Evolutionary conservation across 53 echinoderm and acorn worm species (phyloP).

Genomic region (Mesocentrotus franciscanus): DNA sequence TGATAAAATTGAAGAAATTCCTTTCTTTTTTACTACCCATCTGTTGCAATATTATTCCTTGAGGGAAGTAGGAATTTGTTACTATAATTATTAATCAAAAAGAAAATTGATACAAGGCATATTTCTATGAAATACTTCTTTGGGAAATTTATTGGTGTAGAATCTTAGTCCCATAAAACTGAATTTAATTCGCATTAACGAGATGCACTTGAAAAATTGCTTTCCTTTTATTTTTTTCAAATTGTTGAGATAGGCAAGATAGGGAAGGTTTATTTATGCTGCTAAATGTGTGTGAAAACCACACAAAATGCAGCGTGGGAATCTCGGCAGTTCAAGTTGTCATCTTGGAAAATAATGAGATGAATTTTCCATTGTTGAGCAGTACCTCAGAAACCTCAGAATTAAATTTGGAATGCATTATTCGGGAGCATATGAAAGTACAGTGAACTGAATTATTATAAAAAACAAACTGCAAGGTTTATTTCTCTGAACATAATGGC

Average conservation of each 20-base stretch:
- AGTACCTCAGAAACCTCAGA: constrained; percentile 21
- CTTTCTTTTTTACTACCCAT: too few species aligned
- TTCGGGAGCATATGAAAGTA: neutral
- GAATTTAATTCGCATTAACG: neutral
- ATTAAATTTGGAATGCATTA: constrained; percentile 2
- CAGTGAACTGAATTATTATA: neutral
- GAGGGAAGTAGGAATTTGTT: too few species aligned
- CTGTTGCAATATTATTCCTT: too few species aligned
- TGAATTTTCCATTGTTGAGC: constrained; percentile 7
- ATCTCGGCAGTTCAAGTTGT: neutral
- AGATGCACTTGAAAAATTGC: neutral
- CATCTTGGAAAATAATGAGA: neutral
- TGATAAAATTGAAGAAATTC: too few species aligned
- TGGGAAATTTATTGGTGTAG: too few species aligned
- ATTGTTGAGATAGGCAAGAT: neutral
- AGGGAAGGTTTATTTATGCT: neutral
- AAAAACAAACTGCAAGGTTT: neutral
- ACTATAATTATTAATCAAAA: too few species aligned
- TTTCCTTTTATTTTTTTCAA: neutral
- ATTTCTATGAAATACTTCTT: too few species aligned
- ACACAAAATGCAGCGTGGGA: neutral
- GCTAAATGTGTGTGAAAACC: neutral
- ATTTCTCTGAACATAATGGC: neutral
- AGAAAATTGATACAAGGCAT: too few species aligned
- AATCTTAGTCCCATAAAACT: neutral